Evolutionary conservation across 2,113 vertebrate genomes (phyloP), one percentile per base, ranked within the genome.

Genomic region (Stigmatopora argus): DNA sequence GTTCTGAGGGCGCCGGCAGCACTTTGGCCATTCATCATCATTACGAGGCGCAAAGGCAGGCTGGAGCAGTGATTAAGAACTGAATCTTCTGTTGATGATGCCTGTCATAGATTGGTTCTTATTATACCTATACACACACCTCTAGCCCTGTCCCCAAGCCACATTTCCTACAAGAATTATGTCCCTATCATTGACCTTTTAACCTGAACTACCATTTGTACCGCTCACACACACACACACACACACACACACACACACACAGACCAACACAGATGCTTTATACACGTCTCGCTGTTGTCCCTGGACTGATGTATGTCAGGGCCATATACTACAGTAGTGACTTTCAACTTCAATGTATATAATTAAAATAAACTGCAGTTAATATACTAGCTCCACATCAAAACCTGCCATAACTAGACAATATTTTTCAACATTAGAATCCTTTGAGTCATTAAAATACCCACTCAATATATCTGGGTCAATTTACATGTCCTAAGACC

Each of bases 21-120:
- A 85, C 71, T 83, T 80, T 72, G 80, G 65, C 69, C 77, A 76
- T 88, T 85, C 63, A 69, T 88, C 86, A 87, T 75, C 79, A 74
- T 84, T 85, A 88, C 31, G 74, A 78, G 83, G 71, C 38, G 68
- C 75, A 85, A 75, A 85, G 83, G 65, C 77, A 78, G 75, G 60
- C 68, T 51, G n/a, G 81, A 83, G 70, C 75, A 68, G 86, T 82
- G 84, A 88, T 90, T 88, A 90, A 87, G 79, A 86, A 71, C 79
- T 74, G 65, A 78, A 73, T 77, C 73, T 74, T 23, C 78, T 74
- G 71, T 74, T 76, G 78, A 83, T 74, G 81, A 80, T 66, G 47
- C 68, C 71, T 73, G 74, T 81, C 86, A 80, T 83, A 67, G 78
- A 78, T 73, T 76, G 69, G 64, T 65, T 74, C 74, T 74, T 75